phyloP scores from a whole-genome alignment of 2,113 vertebrate genomes.

The Alligator sinensis region DNA sequence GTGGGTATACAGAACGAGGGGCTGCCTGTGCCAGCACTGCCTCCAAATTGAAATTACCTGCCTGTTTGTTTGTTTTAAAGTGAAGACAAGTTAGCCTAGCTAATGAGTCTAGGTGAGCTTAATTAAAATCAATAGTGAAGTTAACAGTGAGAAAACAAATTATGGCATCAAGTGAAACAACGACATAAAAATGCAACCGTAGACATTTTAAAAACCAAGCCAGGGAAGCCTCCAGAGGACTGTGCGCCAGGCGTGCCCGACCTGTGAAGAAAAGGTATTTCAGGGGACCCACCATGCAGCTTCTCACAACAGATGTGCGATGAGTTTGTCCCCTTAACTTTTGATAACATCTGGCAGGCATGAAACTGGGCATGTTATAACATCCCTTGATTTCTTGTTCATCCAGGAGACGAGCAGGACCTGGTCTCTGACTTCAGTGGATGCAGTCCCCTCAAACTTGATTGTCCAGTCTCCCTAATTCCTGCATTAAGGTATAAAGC shows the following conservation, averaged over 20 bases:
- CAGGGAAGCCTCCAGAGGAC: not conserved
- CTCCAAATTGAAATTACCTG: not conserved
- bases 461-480: not conserved
- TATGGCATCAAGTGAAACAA: conserved; percentile 11
- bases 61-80: not conserved
- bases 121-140: conserved; percentile 72
- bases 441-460: not conserved
- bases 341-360: not conserved
- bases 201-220: not conserved
- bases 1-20: not conserved
- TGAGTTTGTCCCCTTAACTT: not conserved
- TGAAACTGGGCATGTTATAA: not conserved
- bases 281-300: not conserved
- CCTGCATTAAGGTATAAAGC: not conserved
- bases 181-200: conserved; percentile 31
- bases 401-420: not conserved
- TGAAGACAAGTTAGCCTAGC: conserved; percentile 45
- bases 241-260: not conserved
- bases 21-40: not conserved
- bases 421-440: not conserved
- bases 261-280: not conserved
- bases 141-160: conserved; percentile 62
- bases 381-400: not conserved
- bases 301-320: not conserved
- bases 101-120: conserved; percentile 58